A percentile compares a stretch with the other conserved stretches of the same genome.
These are phyloP conservation scores for Sepioteuthis lessoniana DNA, from an alignment of 2,888 invertebrate genomes.

Conservation along the genomic window DNA sequence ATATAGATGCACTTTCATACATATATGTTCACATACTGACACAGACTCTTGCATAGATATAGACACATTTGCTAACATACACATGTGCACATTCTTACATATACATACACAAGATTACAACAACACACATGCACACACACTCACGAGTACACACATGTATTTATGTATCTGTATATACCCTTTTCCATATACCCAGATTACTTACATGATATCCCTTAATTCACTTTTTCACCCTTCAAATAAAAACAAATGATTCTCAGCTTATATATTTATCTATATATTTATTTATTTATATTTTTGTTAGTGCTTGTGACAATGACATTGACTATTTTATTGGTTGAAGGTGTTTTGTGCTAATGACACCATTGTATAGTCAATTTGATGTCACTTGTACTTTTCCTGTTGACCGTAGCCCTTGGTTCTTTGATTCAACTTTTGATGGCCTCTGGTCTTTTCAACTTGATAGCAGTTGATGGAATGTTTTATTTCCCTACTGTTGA, in stretches of 20 bases:
- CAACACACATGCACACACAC: neutral
- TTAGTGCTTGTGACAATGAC: neutral
- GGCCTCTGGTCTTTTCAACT: neutral
- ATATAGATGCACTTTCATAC: neutral
- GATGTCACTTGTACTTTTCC: neutral
- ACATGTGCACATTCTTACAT: neutral
- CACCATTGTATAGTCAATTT: neutral
- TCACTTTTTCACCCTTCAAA: too few species aligned
- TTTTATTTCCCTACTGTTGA: neutral
- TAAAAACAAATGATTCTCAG: too few species aligned
- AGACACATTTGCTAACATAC: neutral
- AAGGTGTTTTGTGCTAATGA: neutral
- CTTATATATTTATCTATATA: neutral
- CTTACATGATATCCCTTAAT: too few species aligned
- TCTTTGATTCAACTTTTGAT: neutral
- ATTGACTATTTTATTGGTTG: neutral
- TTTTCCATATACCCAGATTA: too few species aligned
- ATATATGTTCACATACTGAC: too few species aligned
- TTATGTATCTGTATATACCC: neutral
- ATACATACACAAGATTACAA: neutral
- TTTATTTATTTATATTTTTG: neutral
- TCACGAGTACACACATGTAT: neutral
- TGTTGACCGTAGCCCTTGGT: neutral
- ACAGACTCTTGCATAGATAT: neutral
- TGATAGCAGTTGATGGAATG: neutral